Conservation (phyloP, 2,797 vertebrate genomes). For the Tapera naevia region DNA sequence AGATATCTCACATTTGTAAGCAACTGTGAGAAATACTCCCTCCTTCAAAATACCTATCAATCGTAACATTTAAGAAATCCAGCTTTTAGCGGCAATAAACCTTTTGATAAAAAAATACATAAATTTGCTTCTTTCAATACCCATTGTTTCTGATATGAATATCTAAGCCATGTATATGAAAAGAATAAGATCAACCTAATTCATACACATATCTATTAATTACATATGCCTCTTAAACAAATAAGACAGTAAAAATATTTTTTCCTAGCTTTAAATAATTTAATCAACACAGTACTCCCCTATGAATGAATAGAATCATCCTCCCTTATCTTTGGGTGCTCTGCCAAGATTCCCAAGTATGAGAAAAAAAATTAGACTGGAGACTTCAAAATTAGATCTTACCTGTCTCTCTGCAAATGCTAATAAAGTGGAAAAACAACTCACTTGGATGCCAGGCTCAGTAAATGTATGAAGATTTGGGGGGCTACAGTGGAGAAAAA, state of each 20-base stretch:
- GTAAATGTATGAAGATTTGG: background rate
- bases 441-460: background rate
- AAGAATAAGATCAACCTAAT: background rate
- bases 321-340: background rate
- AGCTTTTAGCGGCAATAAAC: background rate
- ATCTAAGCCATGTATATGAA: background rate
- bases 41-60: background rate
- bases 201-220: background rate
- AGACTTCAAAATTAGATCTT: slow-evolving; percentile 12
- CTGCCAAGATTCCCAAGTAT: background rate
- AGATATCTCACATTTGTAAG: background rate
- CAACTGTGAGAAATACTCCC: background rate
- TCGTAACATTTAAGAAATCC: background rate
- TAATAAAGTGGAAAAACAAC: background rate
- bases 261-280: background rate
- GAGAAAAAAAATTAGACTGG: background rate
- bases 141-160: background rate
- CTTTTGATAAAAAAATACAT: background rate
- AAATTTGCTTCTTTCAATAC: background rate
- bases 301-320: background rate
- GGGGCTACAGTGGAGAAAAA: background rate
- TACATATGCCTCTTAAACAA: background rate
- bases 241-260: background rate
- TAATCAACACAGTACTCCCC: background rate
- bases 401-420: background rate